Conservation (phyloP, 2,113 vertebrate genomes). For the Opisthocomus hoazin region DNA sequence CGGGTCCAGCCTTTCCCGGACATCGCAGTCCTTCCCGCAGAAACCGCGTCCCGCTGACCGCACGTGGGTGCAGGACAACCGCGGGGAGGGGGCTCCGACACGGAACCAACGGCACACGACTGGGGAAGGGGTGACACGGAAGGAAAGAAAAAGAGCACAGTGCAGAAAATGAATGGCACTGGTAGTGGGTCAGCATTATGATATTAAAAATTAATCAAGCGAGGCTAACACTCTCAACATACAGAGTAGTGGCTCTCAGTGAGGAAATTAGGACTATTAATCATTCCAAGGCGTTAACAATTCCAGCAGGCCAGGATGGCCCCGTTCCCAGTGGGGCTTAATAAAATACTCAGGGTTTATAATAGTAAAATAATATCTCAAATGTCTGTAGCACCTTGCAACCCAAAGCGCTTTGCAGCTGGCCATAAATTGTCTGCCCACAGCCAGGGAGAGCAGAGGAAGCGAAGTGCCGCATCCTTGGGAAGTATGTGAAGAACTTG, state of each 20-base stretch:
- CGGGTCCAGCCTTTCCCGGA: not conserved
- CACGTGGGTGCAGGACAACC: rapidly evolving
- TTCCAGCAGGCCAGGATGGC: conserved; percentile 61
- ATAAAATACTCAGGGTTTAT: conserved; percentile 51
- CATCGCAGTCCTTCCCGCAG: not conserved
- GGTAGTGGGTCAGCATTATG: not conserved
- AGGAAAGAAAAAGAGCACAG: not conserved
- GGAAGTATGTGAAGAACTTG: conserved; percentile 26
- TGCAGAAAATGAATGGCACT: not conserved
- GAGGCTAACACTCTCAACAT: conserved; percentile 16
- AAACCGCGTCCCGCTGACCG: not conserved
- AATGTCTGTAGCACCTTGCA: conserved; percentile 41
- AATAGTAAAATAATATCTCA: conserved; percentile 48
- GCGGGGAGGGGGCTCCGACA: not conserved
- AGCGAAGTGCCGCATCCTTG: conserved; percentile 1
- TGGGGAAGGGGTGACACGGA: not conserved
- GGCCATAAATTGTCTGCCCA: conserved; percentile 20
- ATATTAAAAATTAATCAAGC: conserved; percentile 24
- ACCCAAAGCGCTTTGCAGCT: not conserved
- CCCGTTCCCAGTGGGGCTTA: conserved; percentile 53
- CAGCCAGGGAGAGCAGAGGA: not conserved
- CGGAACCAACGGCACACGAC: not conserved
- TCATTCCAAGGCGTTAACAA: conserved; percentile 56
- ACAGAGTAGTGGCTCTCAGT: conserved; percentile 28
- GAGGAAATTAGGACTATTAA: conserved; percentile 69